These are phyloP conservation scores for Electrophaes corylata DNA, from an alignment of 2,888 invertebrate genomes.

Conservation along the genomic window DNA sequence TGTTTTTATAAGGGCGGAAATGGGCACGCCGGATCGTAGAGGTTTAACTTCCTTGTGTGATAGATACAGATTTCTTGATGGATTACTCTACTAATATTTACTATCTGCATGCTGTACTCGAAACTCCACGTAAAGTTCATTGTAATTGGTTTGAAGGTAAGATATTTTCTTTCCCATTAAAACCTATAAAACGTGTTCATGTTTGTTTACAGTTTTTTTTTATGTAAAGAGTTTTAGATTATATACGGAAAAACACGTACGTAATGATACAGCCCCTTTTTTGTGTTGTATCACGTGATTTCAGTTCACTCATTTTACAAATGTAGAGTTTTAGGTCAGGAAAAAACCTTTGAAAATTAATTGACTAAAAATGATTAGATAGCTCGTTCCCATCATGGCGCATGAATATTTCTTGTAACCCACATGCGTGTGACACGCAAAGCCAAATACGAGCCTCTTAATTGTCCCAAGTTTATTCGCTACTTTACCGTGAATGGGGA, in stretches of 20 bases:
- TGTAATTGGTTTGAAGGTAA: background rate
- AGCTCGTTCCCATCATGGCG: constrained; percentile 31
- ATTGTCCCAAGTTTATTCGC: constrained; percentile 40
- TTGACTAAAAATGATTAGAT: constrained; percentile 33
- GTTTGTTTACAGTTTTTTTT: too few relatives aligned
- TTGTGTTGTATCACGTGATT: too few relatives aligned
- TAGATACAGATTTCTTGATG: constrained; percentile 38
- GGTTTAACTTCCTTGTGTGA: constrained; percentile 40
- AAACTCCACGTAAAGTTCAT: background rate
- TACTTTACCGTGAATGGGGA: constrained; percentile 35
- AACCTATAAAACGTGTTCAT: too few relatives aligned
- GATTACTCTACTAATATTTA: constrained; percentile 37
- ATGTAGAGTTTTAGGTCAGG: background rate
- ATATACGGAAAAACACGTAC: too few relatives aligned
- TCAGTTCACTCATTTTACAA: background rate
- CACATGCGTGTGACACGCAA: constrained; percentile 59
- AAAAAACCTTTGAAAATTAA: background rate
- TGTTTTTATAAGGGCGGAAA: too few relatives aligned
- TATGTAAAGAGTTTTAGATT: too few relatives aligned
- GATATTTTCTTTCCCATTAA: too few relatives aligned
- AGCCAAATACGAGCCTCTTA: constrained; percentile 40
- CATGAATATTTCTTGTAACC: constrained; percentile 38
- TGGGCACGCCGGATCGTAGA: too few relatives aligned
- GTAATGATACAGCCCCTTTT: too few relatives aligned
- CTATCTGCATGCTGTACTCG: background rate